Base-by-base conservation (phyloP, 2,888 invertebrate genomes). In the Gerosis bhagava region DNA sequence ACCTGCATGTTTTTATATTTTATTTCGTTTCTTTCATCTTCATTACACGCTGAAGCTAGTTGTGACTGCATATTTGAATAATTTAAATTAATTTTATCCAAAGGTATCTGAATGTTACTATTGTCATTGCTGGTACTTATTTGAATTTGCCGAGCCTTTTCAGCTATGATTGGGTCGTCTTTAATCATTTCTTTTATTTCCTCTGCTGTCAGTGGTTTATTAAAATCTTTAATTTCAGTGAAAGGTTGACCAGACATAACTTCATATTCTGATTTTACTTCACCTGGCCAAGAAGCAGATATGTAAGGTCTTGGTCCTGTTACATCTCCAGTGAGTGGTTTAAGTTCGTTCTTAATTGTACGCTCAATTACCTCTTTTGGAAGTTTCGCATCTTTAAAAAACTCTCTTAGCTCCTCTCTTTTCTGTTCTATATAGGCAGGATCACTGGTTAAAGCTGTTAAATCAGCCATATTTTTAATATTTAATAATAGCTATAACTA, bases 181-280 rank as follows among this genome's bases (percentile, higher is more conserved):
- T 77, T 79, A 2, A 87, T 34, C 57, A 75, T 62, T 39, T 72
- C 62, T 49, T 71, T 81, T 47, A 83, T 70, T 67, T 86, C 78
- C 35, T 81, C 73, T 0, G 37, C 34, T 1, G 72, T 65, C 8
- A 83, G 56, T 5, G 83, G 86, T 42, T 64, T 76, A 16, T 61
- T 70, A n/a, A 67, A 61, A 36, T 82, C 79, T 29, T 72, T 75
- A 28, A 86, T 55, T 40, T 73, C 56, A 4, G 83, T 83, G 53
- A 88, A 88, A 2, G 88, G 88, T 52, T 88, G 88, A 1, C 87
- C 87, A 25, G 79, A 72, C 87, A 88, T 83, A 3, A 88, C 81
- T 56, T 87, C 87, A 51, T 79, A 80, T 50, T 87, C 87, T 0
- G 83, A 72, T 56, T 75, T 79, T 1, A 79, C 57, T 51, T 72